These are phyloP conservation scores for Catocala fraxini DNA, from an alignment of 2,888 invertebrate species.

Conservation along the genomic window DNA sequence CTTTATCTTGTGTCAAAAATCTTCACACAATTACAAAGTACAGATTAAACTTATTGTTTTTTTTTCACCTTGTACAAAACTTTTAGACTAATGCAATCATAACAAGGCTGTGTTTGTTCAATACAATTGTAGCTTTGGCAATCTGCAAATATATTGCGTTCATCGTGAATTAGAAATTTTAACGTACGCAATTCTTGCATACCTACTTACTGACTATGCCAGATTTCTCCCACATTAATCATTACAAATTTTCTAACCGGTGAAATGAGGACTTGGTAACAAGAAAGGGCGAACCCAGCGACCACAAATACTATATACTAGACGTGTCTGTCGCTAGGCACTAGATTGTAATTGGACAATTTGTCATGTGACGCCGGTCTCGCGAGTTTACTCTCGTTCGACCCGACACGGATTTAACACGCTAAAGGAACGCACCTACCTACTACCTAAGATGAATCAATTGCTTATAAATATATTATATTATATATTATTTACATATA, in stretches of 20 bases:
- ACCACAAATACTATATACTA: slow-evolving; percentile 27
- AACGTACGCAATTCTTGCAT: background rate
- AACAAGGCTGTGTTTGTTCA: slow-evolving; percentile 8
- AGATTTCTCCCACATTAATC: slow-evolving; percentile 13
- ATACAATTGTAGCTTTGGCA: background rate
- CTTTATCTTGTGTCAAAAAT: background rate
- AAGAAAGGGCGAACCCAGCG: slow-evolving; percentile 30
- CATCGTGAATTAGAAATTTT: background rate
- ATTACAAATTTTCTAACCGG: slow-evolving; percentile 3
- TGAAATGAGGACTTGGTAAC: slow-evolving; percentile 20
- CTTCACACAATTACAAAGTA: slow-evolving; percentile 13
- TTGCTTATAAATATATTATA: background rate
- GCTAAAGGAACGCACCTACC: slow-evolving; percentile 24
- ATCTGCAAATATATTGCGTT: slow-evolving; percentile 2
- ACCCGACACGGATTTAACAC: slow-evolving; percentile 39
- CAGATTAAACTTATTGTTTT: slow-evolving; percentile 15
- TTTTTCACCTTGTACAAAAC: slow-evolving; percentile 16
- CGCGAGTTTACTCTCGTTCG: slow-evolving; percentile 45
- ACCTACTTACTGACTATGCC: background rate
- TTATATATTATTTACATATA: background rate
- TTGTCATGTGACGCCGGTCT: slow-evolving; percentile 60
- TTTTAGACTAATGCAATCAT: slow-evolving; percentile 13
- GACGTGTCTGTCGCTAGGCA: slow-evolving; percentile 60
- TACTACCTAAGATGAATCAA: slow-evolving; percentile 17
- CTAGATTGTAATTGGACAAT: slow-evolving; percentile 71